phyloP scores from a whole-genome alignment of 1,140 invertebrate genomes.

The Araneus ventricosus region DNA sequence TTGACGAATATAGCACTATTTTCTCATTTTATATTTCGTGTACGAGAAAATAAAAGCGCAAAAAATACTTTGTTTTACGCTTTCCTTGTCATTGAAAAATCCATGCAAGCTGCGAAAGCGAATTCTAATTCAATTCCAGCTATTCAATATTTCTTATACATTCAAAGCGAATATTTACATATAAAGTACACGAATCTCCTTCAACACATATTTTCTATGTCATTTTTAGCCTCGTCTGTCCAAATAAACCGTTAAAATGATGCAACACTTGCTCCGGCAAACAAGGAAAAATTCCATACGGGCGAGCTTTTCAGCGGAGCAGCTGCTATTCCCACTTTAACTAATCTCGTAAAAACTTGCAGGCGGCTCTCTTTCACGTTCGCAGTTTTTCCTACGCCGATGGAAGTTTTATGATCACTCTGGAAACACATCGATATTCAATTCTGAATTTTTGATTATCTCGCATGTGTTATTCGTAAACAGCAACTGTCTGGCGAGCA shows the following conservation, averaged over 20 bases:
- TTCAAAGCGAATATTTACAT: neutral
- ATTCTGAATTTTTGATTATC: neutral
- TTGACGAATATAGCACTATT: no score
- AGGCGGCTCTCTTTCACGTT: neutral
- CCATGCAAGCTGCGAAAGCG: no score
- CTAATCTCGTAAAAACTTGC: neutral
- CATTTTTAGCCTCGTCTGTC: conserved; percentile 37
- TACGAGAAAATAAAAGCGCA: no score
- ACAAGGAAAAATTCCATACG: conserved; percentile 29
- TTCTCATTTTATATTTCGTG: no score
- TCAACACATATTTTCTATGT: neutral
- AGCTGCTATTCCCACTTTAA: neutral
- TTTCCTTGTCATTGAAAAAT: no score
- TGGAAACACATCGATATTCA: neutral
- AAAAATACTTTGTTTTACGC: no score
- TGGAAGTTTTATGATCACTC: neutral
- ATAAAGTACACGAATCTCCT: neutral
- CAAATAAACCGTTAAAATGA: conserved; percentile 27
- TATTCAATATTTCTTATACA: neutral
- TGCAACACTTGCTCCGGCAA: neutral
- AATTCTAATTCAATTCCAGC: neutral
- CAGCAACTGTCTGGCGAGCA: no score
- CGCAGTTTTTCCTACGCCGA: neutral
- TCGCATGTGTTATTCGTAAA: neutral
- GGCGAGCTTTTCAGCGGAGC: neutral